These are phyloP conservation scores for Pao palembangensis DNA, from an alignment of 2,113 vertebrate species.

Conservation along the genomic window DNA sequence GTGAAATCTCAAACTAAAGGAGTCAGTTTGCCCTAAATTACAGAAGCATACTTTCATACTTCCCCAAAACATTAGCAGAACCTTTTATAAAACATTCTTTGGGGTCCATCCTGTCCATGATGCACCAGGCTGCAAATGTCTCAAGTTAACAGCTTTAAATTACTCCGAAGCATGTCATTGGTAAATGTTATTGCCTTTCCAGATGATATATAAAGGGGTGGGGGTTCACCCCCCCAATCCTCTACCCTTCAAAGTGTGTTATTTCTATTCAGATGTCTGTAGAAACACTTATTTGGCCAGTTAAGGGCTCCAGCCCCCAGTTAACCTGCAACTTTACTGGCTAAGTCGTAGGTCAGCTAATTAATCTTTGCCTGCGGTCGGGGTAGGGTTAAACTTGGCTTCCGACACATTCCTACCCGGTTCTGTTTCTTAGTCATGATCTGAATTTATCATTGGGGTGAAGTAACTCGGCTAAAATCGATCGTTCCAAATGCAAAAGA, in stretches of 20 bases:
- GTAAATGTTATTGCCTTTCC: neutral
- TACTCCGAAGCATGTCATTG: too few species aligned
- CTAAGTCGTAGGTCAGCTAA: conserved; percentile 19
- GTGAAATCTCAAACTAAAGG: conserved; percentile 19
- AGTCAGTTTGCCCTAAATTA: conserved; percentile 28
- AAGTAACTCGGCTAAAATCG: too few species aligned
- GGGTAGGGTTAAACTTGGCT: too few species aligned
- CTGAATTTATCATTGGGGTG: too few species aligned
- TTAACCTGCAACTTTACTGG: conserved; percentile 56
- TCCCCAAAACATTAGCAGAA: neutral
- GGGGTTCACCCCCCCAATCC: neutral
- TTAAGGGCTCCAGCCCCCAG: conserved; percentile 31
- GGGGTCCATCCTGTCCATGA: too few species aligned
- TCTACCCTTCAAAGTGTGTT: conserved; percentile 21
- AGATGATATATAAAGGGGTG: neutral
- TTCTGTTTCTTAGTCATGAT: too few species aligned
- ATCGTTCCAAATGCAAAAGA: too few species aligned
- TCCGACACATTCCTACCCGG: too few species aligned
- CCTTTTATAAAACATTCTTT: neutral
- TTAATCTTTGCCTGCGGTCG: conserved; percentile 20
- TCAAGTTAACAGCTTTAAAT: too few species aligned
- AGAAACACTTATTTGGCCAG: conserved; percentile 32
- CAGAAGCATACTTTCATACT: conserved; percentile 18
- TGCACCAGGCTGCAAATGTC: too few species aligned
- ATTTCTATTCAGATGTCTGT: conserved; percentile 35